A percentile compares a stretch with the other conserved stretches of the same genome.
Conservation (phyloP, 2,888 invertebrate species). For the Melikaiella ostensackeni region DNA sequence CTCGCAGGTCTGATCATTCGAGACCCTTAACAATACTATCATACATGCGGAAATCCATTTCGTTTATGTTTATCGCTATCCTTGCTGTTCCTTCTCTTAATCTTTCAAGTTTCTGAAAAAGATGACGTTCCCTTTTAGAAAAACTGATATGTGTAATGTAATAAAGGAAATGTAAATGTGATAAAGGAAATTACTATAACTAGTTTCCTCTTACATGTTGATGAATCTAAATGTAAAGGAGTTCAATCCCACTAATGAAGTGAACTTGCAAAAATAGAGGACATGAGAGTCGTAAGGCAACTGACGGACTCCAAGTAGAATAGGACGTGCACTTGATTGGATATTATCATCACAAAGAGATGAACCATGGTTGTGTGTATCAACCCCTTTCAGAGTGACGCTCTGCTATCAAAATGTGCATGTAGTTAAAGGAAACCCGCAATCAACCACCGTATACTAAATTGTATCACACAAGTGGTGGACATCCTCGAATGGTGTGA, state of each 20-base stretch:
- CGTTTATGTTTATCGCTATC: too few species aligned
- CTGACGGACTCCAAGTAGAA: neutral
- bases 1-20: neutral
- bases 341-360: conserved; percentile 69
- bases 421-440: conserved; percentile 24
- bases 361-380: conserved; percentile 24
- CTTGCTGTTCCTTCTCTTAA: too few species aligned
- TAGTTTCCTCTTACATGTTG: too few species aligned
- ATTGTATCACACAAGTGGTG: neutral
- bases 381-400: neutral
- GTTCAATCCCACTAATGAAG: conserved; percentile 5
- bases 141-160: too few species aligned
- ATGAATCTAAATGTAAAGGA: neutral
- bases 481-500: neutral
- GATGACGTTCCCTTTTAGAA: too few species aligned
- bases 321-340: conserved; percentile 60
- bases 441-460: conserved; percentile 6
- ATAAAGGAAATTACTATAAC: too few species aligned
- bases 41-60: neutral
- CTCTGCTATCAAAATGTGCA: conserved; percentile 32
- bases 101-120: too few species aligned
- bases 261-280: conserved; percentile 13
- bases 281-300: conserved; percentile 4
- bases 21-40: neutral
- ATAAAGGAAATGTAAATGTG: too few species aligned